These are phyloP conservation scores for Timandra comae DNA, from an alignment of 2,888 invertebrate species.

Conservation along the genomic window DNA sequence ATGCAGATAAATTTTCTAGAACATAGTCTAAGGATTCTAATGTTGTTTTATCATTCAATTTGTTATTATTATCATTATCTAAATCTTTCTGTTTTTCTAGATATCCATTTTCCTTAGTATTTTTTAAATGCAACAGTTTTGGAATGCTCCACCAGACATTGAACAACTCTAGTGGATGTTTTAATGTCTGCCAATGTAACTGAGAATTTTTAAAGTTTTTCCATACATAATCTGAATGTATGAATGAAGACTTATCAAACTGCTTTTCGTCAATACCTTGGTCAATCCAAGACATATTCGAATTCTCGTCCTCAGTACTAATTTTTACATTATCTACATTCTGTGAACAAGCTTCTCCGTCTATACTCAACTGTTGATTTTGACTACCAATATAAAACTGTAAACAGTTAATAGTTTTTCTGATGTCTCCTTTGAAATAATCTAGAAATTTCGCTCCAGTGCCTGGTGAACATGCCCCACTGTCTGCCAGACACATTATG, in stretches of 20 bases:
- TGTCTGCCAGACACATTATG: constrained; percentile 81
- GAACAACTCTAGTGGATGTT: constrained; percentile 29
- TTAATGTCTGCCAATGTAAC: constrained; percentile 22
- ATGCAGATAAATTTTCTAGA: constrained; percentile 56
- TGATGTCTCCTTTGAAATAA: constrained; percentile 81
- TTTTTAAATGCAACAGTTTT: constrained; percentile 25
- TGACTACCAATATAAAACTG: constrained; percentile 82
- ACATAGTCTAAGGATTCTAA: constrained; percentile 39
- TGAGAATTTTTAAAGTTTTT: constrained; percentile 30
- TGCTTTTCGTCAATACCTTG: constrained; percentile 31
- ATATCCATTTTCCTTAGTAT: too few species aligned
- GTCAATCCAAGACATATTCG: constrained; percentile 57
- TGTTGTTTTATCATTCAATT: constrained; percentile 22
- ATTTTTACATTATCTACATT: constrained; percentile 25
- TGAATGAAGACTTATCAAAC: constrained; percentile 12
- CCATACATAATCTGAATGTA: constrained; percentile 27
- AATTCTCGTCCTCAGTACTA: constrained; percentile 52
- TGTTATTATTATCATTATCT: too few species aligned
- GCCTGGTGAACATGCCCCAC: constrained; percentile 71
- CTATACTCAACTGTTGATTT: constrained; percentile 33
- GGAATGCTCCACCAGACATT: constrained; percentile 62
- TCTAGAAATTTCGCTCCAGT: constrained; percentile 73
- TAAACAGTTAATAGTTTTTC: constrained; percentile 82
- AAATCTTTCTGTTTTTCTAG: too few species aligned
- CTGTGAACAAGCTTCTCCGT: constrained; percentile 30